These are phyloP conservation scores for Acrossocheilus wenchowensis DNA, from an alignment of 2,797 vertebrate species.

Conservation along the genomic window DNA sequence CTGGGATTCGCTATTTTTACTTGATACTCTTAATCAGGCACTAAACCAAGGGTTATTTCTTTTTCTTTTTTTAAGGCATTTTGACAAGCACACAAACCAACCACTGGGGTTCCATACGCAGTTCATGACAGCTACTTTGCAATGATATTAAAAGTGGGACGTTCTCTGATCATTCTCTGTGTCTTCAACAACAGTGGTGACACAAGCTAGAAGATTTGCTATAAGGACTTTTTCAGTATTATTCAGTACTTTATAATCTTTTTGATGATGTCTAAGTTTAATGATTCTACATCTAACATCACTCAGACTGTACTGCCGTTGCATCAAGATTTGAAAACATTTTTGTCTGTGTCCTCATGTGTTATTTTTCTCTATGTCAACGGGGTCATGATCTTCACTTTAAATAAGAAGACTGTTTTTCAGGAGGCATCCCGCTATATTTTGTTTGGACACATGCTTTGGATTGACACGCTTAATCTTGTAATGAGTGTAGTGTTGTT, in stretches of 20 bases:
- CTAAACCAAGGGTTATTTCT: background rate
- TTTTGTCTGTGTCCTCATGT: slow-evolving; percentile 19
- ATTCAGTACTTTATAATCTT: background rate
- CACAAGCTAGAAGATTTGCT: background rate
- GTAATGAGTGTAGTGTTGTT: slow-evolving; percentile 57
- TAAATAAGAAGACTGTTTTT: slow-evolving; percentile 64
- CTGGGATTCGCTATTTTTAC: too few relatives aligned
- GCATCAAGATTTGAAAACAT: slow-evolving; percentile 21
- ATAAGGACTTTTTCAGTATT: background rate
- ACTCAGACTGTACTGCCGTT: background rate
- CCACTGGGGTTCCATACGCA: background rate
- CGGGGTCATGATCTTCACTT: slow-evolving; percentile 66
- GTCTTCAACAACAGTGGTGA: background rate
- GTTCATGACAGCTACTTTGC: background rate
- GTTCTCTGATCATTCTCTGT: background rate
- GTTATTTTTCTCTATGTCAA: slow-evolving; percentile 56
- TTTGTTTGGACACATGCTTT: slow-evolving; percentile 73
- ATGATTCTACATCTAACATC: background rate
- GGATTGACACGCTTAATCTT: slow-evolving; percentile 25
- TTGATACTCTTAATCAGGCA: background rate
- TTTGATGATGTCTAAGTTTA: background rate
- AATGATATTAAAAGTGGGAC: slow-evolving; percentile 15
- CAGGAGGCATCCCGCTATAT: slow-evolving; percentile 69
- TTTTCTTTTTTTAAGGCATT: background rate
- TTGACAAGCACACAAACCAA: background rate